Base-by-base conservation (phyloP, 2,797 vertebrate genomes). In the Etheostoma nigrum region DNA sequence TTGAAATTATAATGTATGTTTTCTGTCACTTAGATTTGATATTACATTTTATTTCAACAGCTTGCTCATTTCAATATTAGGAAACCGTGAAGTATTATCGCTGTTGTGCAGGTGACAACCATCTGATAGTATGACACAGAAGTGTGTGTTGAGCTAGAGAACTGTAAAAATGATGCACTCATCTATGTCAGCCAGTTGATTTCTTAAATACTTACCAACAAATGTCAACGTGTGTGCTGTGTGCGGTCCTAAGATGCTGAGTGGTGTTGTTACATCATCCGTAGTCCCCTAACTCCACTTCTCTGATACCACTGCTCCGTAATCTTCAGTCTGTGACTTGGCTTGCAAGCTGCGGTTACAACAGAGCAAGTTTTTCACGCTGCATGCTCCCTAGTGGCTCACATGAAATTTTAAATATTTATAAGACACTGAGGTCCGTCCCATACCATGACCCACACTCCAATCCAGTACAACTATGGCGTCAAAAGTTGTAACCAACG, bases 321-420 rank as follows among this genome's bases (percentile, higher is more conserved):
- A 10, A 36, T 40, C 19, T 23, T 18, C 36, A 23, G 9, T 23
- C 44, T 40, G 42, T 60, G 60, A 30, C 30, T 72, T 30, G 27
- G 23, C 25, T 71, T 49, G 25, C 9, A 25, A 54, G 21, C 65
- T 48, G 21, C 48, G 45, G 18, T 72, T 30, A 59, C 27, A 63
- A 52, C 36, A 33, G 45, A 53, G 36, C 21, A 1, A 25, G 27
- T 58, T 64, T 59, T 25, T 53, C 61, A 30, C 1, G 18, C 52
- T 68, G 27, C 52, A 12, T 23, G 61, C n/a, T 59, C 30, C 40
- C 48, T 67, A n/a, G 27, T 58, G 58, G 52, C 44, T 53, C 72
- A 68, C 64, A 47, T 62, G 40, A 58, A 54, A 47, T 59, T 51
- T 75, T 51, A 60, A 65, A 75, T 52, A 68, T 57, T 25, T 16